Evolutionary conservation across 2,797 vertebrate species (phyloP).

Genomic region (Periparus ater): DNA sequence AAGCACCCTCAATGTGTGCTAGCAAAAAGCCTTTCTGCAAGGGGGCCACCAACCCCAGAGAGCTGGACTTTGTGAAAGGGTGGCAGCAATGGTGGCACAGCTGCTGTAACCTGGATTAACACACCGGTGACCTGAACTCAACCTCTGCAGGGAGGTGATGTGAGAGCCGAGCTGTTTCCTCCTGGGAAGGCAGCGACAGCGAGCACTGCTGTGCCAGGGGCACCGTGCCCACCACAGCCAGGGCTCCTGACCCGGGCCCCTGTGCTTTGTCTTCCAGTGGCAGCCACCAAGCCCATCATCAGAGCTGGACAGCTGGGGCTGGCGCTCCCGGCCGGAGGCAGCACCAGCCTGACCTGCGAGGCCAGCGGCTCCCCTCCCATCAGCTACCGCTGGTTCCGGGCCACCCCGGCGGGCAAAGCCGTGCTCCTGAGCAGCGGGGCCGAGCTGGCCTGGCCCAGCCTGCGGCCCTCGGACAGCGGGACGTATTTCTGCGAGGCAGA

Average conservation of each 20-base stretch:
- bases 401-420: not conserved
- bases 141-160: not conserved
- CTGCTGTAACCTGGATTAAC: not conserved
- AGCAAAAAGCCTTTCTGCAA: not conserved
- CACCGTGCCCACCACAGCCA: not conserved
- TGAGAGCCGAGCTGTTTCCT: accelerated
- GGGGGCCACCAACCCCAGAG: accelerated
- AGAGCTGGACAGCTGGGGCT: not conserved
- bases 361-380: constrained; percentile 64
- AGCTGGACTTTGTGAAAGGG: not conserved
- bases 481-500: constrained; percentile 56
- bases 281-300: constrained; percentile 61
- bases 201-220: accelerated
- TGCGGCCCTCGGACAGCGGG: not conserved
- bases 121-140: not conserved
- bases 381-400: constrained; percentile 64
- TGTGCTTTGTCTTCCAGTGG: constrained; percentile 42
- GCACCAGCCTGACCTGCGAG: constrained; percentile 54
- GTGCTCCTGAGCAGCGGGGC: not conserved
- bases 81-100: not conserved
- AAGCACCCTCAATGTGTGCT: accelerated
- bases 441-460: constrained; percentile 12
- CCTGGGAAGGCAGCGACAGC: not conserved
- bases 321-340: not conserved
- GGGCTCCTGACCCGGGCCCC: not conserved